Percentiles rank a stretch among this genome's conserved stretches.
Conservation (phyloP, 2,113 vertebrate species). For the Solea senegalensis region DNA sequence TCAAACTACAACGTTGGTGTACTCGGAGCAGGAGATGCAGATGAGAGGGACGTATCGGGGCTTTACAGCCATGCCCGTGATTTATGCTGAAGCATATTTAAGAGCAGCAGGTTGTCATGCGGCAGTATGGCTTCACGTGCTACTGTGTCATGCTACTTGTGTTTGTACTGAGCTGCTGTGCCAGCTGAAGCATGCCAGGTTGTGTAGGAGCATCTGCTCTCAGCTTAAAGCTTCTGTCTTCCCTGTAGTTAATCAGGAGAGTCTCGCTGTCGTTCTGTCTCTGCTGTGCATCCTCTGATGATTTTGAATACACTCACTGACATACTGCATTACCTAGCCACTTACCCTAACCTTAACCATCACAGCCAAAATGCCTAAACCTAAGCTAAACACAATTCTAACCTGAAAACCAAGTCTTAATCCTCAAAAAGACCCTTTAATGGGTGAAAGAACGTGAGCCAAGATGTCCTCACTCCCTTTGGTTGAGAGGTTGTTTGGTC, state of each 20-base stretch:
- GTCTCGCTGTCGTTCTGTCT: conserved; percentile 11
- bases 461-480: too few relatives aligned
- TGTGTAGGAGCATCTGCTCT: conserved; percentile 55
- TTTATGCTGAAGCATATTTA: conserved; percentile 37
- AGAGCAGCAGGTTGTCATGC: conserved; percentile 43
- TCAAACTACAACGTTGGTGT: conserved; percentile 38
- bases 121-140: conserved; percentile 37
- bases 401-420: too few relatives aligned
- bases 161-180: conserved; percentile 45
- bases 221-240: conserved; percentile 39
- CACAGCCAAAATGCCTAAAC: not conserved
- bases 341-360: too few relatives aligned
- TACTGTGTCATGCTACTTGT: conserved; percentile 35
- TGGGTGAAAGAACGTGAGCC: too few relatives aligned
- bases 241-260: conserved; percentile 44
- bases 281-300: conserved; percentile 4
- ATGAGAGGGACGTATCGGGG: conserved; percentile 1
- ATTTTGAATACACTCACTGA: conserved; percentile 23
- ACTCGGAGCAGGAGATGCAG: conserved; percentile 24
- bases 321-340: not conserved
- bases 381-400: not conserved
- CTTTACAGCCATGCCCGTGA: not conserved
- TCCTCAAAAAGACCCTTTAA: too few relatives aligned
- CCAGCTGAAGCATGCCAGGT: conserved; percentile 42
- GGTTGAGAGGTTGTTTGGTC: too few relatives aligned